Conservation (phyloP, 2,888 invertebrate genomes). For the Bursaphelenchus okinawaensis region DNA sequence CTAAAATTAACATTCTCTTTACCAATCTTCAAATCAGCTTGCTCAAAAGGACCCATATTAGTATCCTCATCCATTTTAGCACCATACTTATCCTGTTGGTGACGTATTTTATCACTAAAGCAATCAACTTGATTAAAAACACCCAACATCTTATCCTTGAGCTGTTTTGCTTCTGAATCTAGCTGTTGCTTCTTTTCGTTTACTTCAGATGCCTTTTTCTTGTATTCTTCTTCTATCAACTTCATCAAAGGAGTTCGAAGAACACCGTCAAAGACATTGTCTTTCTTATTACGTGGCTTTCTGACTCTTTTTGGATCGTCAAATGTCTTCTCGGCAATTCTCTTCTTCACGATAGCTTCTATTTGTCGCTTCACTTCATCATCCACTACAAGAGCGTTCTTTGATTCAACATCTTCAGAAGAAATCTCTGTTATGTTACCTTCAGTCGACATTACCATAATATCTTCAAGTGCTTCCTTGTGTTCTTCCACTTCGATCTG, state of each 20-base stretch:
- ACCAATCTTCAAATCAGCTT: too few species aligned
- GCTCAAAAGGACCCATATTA: too few species aligned
- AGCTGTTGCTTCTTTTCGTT: conserved; percentile 32
- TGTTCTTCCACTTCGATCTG: too few species aligned
- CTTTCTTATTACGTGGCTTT: conserved; percentile 63
- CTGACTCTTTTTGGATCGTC: conserved; percentile 82
- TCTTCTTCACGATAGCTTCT: conserved; percentile 81
- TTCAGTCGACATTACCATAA: too few species aligned
- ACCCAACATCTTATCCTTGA: conserved; percentile 73
- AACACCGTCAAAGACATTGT: conserved; percentile 80
- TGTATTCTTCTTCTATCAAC: conserved; percentile 74
- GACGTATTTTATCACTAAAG: too few species aligned
- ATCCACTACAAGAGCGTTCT: conserved; percentile 77
- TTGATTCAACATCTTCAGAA: too few species aligned
- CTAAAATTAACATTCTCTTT: too few species aligned
- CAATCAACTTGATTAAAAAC: too few species aligned
- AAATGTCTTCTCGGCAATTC: conserved; percentile 83
- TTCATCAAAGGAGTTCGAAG: conserved; percentile 85
- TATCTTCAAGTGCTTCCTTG: too few species aligned
- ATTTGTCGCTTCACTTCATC: conserved; percentile 79
- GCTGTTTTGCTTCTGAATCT: conserved; percentile 73
- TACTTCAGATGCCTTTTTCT: background rate
- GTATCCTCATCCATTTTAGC: too few species aligned
- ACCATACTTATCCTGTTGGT: too few species aligned
- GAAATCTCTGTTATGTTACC: too few species aligned